Conservation (phyloP, 1,140 invertebrate species). For the Holcopasites calliopsidis region DNA sequence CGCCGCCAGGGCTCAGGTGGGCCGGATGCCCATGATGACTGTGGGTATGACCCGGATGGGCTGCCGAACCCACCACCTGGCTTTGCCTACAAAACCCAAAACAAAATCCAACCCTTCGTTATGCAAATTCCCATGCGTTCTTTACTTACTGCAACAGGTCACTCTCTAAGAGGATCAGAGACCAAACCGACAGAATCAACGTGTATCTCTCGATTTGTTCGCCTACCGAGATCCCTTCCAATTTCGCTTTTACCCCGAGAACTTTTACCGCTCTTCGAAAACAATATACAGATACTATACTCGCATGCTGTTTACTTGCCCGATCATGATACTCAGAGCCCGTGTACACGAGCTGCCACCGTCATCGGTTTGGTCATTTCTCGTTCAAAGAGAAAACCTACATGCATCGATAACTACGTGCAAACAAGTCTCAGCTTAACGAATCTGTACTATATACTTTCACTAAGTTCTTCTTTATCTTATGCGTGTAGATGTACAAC, state of each 20-base stretch:
- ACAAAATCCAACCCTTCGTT: constrained; percentile 61
- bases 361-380: constrained; percentile 33
- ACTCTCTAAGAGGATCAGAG: constrained; percentile 34
- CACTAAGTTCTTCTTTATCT: constrained; percentile 9
- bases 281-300: too few relatives aligned
- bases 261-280: too few relatives aligned
- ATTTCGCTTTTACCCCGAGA: neutral
- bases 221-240: constrained; percentile 4
- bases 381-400: constrained; percentile 19
- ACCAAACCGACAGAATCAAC: constrained; percentile 40
- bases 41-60: constrained; percentile 75
- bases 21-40: constrained; percentile 75
- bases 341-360: constrained; percentile 15
- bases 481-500: neutral
- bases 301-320: constrained; percentile 55
- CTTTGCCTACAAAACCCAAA: constrained; percentile 76
- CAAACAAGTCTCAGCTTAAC: constrained; percentile 13
- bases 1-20: constrained; percentile 75
- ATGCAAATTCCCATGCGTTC: constrained; percentile 50
- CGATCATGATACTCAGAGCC: neutral
- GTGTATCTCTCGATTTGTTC: neutral
- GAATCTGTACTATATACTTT: neutral
- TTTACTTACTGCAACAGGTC: constrained; percentile 45
- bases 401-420: constrained; percentile 23
- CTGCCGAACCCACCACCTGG: constrained; percentile 75